Evolutionary conservation across 2,888 invertebrate genomes (phyloP).

Genomic region (Dicyrtomina minuta): DNA sequence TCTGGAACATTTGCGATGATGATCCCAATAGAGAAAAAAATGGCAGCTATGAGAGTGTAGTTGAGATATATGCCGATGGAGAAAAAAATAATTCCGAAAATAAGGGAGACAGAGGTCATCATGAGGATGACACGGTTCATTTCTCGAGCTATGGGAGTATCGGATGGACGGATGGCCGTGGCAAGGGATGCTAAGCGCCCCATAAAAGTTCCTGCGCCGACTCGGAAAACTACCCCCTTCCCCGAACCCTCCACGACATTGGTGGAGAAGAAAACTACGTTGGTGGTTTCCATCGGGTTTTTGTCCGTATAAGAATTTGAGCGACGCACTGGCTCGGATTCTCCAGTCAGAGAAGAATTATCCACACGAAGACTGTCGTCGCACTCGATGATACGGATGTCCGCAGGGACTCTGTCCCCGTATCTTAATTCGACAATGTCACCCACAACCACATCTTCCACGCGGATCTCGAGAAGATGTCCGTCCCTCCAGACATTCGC

Average conservation of each 20-base stretch:
- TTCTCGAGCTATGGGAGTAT: constrained; percentile 28
- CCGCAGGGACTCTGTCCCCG: constrained; percentile 87
- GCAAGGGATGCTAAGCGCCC: constrained; percentile 68
- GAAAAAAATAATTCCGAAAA: constrained; percentile 29
- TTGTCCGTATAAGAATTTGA: constrained; percentile 58
- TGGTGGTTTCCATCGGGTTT: constrained; percentile 60
- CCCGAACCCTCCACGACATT: constrained; percentile 62
- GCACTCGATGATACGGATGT: constrained; percentile 27
- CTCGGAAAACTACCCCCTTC: constrained; percentile 63
- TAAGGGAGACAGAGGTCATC: constrained; percentile 23
- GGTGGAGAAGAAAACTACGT: constrained; percentile 63
- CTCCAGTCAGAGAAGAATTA: constrained; percentile 30
- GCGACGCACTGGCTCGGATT: constrained; percentile 54
- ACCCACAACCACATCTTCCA: constrained; percentile 60
- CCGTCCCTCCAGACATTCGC: constrained; percentile 59
- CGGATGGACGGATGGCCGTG: constrained; percentile 1
- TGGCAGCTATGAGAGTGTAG: constrained; percentile 1
- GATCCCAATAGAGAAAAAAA: constrained; percentile 32
- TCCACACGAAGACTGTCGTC: constrained; percentile 25
- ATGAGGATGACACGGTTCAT: constrained; percentile 30
- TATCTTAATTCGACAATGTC: constrained; percentile 73
- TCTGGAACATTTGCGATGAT: constrained; percentile 36
- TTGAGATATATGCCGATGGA: constrained; percentile 59
- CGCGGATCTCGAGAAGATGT: constrained; percentile 63
- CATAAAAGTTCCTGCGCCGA: constrained; percentile 69